Evolutionary conservation across 2,888 invertebrate species (phyloP).

Genomic region (Tanaodytes sp.): DNA sequence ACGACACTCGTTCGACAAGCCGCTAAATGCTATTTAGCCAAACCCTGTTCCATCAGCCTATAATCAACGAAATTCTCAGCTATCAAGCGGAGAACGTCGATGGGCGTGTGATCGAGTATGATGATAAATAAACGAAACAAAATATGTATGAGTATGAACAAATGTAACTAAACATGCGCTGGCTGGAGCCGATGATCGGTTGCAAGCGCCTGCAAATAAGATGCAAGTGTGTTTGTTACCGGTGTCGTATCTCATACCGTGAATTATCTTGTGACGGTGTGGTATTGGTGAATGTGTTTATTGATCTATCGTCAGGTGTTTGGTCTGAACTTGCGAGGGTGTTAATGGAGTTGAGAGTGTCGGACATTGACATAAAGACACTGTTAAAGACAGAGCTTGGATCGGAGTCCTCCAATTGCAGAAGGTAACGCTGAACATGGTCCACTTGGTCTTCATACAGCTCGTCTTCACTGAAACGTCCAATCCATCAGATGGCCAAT

Average conservation of each 20-base stretch:
- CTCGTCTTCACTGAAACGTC: conserved; percentile 69
- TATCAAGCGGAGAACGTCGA: conserved; percentile 25
- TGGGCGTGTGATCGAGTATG: conserved; percentile 8
- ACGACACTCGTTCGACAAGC: conserved; percentile 33
- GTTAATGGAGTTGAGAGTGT: conserved; percentile 72
- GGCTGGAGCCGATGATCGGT: conserved; percentile 43
- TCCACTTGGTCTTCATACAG: conserved; percentile 62
- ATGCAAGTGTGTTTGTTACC: conserved; percentile 50
- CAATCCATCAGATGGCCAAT: conserved; percentile 49
- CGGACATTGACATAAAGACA: conserved; percentile 72
- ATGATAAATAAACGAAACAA: conserved; percentile 14
- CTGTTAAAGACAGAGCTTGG: conserved; percentile 71
- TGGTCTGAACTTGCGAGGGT: conserved; percentile 72
- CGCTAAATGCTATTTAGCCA: conserved; percentile 48
- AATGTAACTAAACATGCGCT: conserved; percentile 40
- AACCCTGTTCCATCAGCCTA: conserved; percentile 38
- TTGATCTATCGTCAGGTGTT: conserved; percentile 72
- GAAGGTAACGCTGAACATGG: conserved; percentile 65
- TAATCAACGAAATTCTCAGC: conserved; percentile 24
- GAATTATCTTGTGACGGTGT: conserved; percentile 69
- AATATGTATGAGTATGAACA: conserved; percentile 13
- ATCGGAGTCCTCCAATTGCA: conserved; percentile 68
- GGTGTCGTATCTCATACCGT: conserved; percentile 66
- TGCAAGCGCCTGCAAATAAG: conserved; percentile 48
- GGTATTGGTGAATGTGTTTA: conserved; percentile 69